Percentiles rank a stretch among this genome's conserved stretches.
Evolutionary conservation across 2,888 invertebrate species (phyloP).

Genomic region (Caenorhabditis sinica): DNA sequence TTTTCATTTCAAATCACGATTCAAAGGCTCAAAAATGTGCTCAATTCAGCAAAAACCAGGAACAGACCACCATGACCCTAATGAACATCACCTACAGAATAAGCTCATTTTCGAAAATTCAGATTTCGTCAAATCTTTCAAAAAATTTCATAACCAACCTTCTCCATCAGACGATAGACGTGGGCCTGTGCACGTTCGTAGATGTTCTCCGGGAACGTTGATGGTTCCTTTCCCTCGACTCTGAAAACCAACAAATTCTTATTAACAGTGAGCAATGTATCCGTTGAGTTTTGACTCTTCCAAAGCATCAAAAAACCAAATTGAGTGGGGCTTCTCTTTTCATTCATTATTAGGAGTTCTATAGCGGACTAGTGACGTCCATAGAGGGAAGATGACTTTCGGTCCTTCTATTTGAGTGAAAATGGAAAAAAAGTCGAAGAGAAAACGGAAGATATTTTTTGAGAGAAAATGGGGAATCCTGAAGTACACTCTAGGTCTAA

Average conservation of each 20-base stretch:
- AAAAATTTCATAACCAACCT: slow-evolving; percentile 53
- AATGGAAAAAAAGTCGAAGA: not conserved
- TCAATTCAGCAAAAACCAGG: too few relatives aligned
- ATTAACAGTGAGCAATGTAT: too few relatives aligned
- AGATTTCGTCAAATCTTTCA: too few relatives aligned
- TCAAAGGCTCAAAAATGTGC: too few relatives aligned
- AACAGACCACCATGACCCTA: too few relatives aligned
- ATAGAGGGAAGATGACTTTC: not conserved
- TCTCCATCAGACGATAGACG: slow-evolving; percentile 79
- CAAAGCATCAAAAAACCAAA: too few relatives aligned
- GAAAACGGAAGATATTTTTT: not conserved
- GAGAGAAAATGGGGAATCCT: slow-evolving; percentile 8
- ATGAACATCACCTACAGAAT: too few relatives aligned
- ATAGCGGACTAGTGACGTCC: not conserved
- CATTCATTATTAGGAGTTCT: too few relatives aligned
- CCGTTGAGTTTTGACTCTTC: too few relatives aligned
- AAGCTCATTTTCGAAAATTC: too few relatives aligned
- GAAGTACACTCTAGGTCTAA: too few relatives aligned
- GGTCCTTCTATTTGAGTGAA: not conserved
- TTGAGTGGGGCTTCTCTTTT: not conserved
- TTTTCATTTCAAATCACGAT: too few relatives aligned
- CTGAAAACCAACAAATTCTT: slow-evolving; percentile 45
- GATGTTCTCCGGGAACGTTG: slow-evolving; percentile 76
- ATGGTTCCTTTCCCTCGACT: slow-evolving; percentile 73
- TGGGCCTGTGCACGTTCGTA: slow-evolving; percentile 78